These are phyloP conservation scores for Myiotriccus ornatus DNA, from an alignment of 2,797 vertebrate species.

Conservation along the genomic window DNA sequence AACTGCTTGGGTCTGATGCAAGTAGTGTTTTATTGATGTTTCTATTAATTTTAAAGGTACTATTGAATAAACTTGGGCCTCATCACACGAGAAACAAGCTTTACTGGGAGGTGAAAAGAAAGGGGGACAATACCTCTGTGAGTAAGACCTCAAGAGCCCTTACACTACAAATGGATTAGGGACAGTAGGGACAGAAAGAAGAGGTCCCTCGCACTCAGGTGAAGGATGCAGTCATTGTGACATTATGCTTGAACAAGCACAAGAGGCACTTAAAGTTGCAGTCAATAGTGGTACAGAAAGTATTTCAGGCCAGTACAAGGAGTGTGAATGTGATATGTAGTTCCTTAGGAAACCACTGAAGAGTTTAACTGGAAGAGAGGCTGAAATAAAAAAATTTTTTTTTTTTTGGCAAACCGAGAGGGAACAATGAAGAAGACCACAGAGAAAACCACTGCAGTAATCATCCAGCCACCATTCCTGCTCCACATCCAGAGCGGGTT, in stretches of 20 bases:
- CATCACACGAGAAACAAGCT: not conserved
- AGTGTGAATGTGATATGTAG: not conserved
- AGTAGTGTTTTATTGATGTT: not conserved
- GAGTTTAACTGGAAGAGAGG: not conserved
- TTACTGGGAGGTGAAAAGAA: not conserved
- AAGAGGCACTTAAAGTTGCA: not conserved
- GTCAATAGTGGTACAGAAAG: not conserved
- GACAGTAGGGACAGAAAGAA: not conserved
- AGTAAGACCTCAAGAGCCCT: not conserved
- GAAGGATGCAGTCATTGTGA: not conserved
- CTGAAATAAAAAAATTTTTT: not conserved
- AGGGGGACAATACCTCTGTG: not conserved
- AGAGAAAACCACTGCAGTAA: not conserved
- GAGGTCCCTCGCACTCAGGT: not conserved
- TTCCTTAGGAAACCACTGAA: not conserved
- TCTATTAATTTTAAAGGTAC: not conserved
- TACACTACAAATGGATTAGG: fast-evolving
- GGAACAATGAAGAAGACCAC: not conserved
- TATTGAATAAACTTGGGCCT: not conserved
- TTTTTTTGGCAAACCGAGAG: not conserved
- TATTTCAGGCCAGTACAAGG: not conserved
- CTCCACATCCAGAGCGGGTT: not conserved
- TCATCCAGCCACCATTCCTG: not conserved
- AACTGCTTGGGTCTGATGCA: not conserved
- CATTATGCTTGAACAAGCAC: not conserved